Base-by-base conservation (phyloP, 2,797 vertebrate genomes). In the Pseudochirops cupreus region DNA sequence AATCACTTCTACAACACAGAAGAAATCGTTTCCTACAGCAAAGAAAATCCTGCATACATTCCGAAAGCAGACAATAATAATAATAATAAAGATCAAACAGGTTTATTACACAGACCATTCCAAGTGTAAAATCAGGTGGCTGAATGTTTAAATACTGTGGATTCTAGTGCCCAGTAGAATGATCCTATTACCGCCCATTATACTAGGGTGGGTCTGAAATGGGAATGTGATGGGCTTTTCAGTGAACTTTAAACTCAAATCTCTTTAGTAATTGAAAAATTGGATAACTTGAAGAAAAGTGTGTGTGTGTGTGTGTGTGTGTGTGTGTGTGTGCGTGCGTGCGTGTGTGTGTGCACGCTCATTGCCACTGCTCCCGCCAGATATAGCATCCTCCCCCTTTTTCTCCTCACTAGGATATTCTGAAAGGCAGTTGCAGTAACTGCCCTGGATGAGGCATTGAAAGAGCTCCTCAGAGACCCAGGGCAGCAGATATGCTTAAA, bases 1-100 rank as follows among this genome's bases (percentile, higher is more conserved):
- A 98, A 98, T 98, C 98, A 3, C 93, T 98, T 98, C 96, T 96
- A 95, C 95, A 91, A 94, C 95, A 97, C 96, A 98, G 96, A 92
- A 97, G 94, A 97, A 96, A 96, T 96, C 91, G 89, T 93, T 97
- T 97, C 95, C 94, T 98, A 97, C 96, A 97, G 98, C 94, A 97
- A 97, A 96, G 94, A 90, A 0, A 94, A 95, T 96, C 94, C 91
- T 21, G 91, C 97, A 94, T 95, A 95, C 39, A n/a, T 28, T 97
- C 97, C 96, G 56, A 92, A 98, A 91, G 92, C 92, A 95, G 94
- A 97, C 93, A 91, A 95, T 92, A 97, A 97, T 82, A 39, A 97
- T 91, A 92, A 67, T 67, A 91, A 97, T 59, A n/a, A 67, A 95
- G 96, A 96, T 94, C 96, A 95, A 91, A 0, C 92, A 95, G 67